phyloP scores from a whole-genome alignment of 1,140 invertebrate genomes.

The Neodiprion virginianus region DNA sequence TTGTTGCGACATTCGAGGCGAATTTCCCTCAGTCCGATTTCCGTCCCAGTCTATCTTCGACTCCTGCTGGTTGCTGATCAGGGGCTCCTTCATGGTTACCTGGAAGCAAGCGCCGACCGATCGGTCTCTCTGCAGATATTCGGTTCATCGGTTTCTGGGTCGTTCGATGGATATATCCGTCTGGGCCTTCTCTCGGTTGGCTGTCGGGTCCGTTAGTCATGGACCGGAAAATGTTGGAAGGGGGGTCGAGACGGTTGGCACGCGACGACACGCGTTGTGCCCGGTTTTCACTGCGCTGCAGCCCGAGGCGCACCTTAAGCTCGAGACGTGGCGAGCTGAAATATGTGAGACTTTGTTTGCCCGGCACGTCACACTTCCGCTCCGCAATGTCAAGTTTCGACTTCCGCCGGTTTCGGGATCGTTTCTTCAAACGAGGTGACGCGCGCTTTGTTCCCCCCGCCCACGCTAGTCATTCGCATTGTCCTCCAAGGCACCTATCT shows the following conservation, averaged over 20 bases:
- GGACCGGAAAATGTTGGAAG: too few species aligned
- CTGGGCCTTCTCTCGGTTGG: too few species aligned
- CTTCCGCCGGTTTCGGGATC: constrained; percentile 48
- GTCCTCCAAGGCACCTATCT: background rate
- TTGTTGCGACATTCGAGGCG: constrained; percentile 36
- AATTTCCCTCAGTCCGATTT: constrained; percentile 36
- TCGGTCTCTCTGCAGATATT: too few species aligned
- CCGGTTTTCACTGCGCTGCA: too few species aligned
- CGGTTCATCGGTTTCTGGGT: too few species aligned
- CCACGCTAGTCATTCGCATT: background rate
- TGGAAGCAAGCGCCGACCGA: constrained; percentile 23
- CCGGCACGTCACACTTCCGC: constrained; percentile 57
- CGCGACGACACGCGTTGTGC: too few species aligned
- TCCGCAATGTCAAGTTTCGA: constrained; percentile 60
- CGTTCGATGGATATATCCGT: too few species aligned
- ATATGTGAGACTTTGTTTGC: constrained; percentile 52
- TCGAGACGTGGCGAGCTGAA: constrained; percentile 41
- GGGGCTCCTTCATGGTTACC: constrained; percentile 56
- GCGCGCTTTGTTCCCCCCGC: too few species aligned
- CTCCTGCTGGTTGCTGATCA: constrained; percentile 46
- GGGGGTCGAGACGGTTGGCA: too few species aligned
- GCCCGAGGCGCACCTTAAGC: constrained; percentile 54
- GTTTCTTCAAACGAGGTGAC: background rate
- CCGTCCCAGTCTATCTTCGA: constrained; percentile 58
- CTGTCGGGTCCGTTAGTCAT: too few species aligned